These are phyloP conservation scores for Limnephilus auricula DNA, from an alignment of 2,888 invertebrate genomes.

Conservation along the genomic window DNA sequence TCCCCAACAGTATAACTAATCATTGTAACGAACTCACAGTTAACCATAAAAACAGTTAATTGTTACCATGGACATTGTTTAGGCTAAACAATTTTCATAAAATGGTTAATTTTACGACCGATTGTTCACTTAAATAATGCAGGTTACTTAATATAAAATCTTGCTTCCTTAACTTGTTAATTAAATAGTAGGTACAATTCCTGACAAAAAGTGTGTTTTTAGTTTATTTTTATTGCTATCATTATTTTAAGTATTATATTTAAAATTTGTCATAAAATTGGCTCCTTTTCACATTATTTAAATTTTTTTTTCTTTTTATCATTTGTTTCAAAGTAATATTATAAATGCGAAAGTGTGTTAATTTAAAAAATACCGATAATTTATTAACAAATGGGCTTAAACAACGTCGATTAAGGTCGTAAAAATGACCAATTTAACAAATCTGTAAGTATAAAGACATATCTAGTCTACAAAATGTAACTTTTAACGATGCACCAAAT, in stretches of 20 bases:
- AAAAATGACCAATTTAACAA: neutral
- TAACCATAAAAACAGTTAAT: conserved; percentile 51
- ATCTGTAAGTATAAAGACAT: neutral
- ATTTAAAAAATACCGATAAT: too few relatives aligned
- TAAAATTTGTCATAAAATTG: conserved; percentile 27
- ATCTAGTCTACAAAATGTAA: neutral
- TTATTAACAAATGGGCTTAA: neutral
- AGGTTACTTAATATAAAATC: conserved; percentile 3
- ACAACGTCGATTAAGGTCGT: neutral
- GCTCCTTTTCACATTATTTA: neutral
- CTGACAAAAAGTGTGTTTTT: neutral
- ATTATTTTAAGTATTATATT: neutral
- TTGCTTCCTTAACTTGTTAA: neutral
- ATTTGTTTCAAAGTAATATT: too few relatives aligned
- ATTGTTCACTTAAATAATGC: conserved; percentile 30
- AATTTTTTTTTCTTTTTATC: neutral
- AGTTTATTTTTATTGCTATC: conserved; percentile 11
- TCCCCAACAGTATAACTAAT: conserved; percentile 21
- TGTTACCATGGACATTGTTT: conserved; percentile 52
- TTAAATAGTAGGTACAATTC: neutral
- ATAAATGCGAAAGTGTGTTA: too few relatives aligned
- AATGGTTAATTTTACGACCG: conserved; percentile 49
- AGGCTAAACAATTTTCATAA: conserved; percentile 53
- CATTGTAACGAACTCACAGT: conserved; percentile 51
- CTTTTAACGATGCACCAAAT: neutral